These are phyloP conservation scores for Trichopoda pennipes DNA, from an alignment of 2,888 invertebrate genomes.

Conservation along the genomic window DNA sequence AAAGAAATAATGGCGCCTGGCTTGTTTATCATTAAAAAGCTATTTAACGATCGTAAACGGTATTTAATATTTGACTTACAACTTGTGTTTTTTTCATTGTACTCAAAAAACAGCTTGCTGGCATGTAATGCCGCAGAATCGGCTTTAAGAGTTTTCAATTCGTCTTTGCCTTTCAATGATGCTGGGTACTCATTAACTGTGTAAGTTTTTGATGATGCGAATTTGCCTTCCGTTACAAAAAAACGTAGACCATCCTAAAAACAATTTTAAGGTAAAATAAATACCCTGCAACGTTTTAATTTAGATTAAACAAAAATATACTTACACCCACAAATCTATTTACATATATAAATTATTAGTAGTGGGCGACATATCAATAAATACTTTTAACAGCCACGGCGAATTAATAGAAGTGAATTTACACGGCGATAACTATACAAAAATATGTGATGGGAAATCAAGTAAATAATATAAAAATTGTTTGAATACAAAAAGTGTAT, in stretches of 20 bases:
- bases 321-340: background rate
- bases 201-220: slow-evolving; percentile 54
- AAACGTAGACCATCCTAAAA: slow-evolving; percentile 83
- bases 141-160: slow-evolving; percentile 40
- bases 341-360: too few relatives aligned
- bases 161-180: background rate
- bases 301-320: slow-evolving; percentile 48
- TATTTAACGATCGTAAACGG: too few relatives aligned
- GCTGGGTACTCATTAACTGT: slow-evolving; percentile 69
- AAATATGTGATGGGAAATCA: too few relatives aligned
- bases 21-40: too few relatives aligned
- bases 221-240: slow-evolving; percentile 79
- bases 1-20: too few relatives aligned
- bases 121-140: slow-evolving; percentile 72
- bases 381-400: too few relatives aligned
- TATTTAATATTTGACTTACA: slow-evolving; percentile 36
- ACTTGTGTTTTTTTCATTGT: slow-evolving; percentile 21
- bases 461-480: too few relatives aligned
- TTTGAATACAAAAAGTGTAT: too few relatives aligned
- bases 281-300: too few relatives aligned
- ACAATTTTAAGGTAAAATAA: background rate
- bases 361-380: too few relatives aligned
- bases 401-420: too few relatives aligned
- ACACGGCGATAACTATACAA: too few relatives aligned
- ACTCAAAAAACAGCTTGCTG: slow-evolving; percentile 1